Conservation (phyloP, 2,888 invertebrate species). For the Malachius bipustulatus region DNA sequence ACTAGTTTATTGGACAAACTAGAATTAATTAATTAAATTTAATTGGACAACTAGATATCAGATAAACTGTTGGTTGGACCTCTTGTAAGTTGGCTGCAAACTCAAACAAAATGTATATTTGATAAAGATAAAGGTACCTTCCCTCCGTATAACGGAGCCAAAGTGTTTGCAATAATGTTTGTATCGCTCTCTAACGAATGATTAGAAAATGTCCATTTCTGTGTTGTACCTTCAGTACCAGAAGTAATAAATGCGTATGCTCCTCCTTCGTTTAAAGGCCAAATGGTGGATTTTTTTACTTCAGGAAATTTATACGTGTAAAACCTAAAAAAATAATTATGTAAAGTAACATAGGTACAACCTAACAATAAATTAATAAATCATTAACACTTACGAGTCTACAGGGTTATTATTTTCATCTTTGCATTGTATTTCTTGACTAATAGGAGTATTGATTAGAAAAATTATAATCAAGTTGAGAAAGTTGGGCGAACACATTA, state of each 20-base stretch:
- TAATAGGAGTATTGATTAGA: too few species aligned
- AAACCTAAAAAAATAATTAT: background rate
- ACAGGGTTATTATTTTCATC: background rate
- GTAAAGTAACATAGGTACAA: background rate
- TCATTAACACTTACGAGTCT: background rate
- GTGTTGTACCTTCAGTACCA: background rate
- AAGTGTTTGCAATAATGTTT: background rate
- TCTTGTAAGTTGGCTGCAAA: too few species aligned
- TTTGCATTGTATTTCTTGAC: too few species aligned
- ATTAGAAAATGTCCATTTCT: conserved; percentile 1
- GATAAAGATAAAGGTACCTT: too few species aligned
- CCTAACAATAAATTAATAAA: background rate
- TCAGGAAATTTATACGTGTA: conserved; percentile 1
- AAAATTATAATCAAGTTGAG: too few species aligned
- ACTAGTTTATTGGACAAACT: too few species aligned
- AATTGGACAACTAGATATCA: too few species aligned
- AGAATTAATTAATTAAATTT: too few species aligned
- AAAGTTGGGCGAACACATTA: too few species aligned
- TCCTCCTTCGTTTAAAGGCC: background rate
- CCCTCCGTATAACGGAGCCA: too few species aligned
- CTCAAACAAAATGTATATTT: too few species aligned
- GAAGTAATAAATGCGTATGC: background rate
- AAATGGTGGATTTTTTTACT: background rate
- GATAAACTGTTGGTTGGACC: too few species aligned
- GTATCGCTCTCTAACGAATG: background rate